A percentile compares a stretch with the other conserved stretches of the same genome.
phyloP scores from a whole-genome alignment of 2,888 invertebrate species.

The Altica lythri region DNA sequence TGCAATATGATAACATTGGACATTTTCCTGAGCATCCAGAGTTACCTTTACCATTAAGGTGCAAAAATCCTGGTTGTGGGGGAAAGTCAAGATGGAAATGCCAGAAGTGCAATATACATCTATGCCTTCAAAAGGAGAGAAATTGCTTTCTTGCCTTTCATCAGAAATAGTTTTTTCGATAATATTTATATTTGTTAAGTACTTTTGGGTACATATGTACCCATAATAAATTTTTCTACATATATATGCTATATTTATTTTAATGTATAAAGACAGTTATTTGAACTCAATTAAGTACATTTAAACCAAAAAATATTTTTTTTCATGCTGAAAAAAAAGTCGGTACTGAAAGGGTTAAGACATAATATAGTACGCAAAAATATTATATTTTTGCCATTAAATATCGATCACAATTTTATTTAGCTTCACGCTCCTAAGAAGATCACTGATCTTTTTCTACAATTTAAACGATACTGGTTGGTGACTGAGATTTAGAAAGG shows the following conservation, averaged over 20 bases:
- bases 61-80: conserved; percentile 11
- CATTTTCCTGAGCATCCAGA: conserved; percentile 11
- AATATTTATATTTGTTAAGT: background rate
- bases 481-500: no score
- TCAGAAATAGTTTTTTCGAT: background rate
- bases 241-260: conserved; percentile 9
- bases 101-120: conserved; percentile 10
- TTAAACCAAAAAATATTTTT: conserved; percentile 6
- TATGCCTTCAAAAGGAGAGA: conserved; percentile 10
- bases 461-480: no score
- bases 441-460: no score
- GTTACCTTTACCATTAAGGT: background rate
- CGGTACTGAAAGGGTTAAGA: no score
- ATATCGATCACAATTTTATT: no score
- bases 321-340: conserved; percentile 5
- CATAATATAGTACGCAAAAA: no score
- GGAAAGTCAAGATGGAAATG: conserved; percentile 12
- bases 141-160: conserved; percentile 9
- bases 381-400: no score
- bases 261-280: conserved; percentile 3
- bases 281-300: conserved; percentile 4
- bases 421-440: no score
- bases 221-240: background rate
- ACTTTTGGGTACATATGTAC: background rate
- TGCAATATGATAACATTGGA: background rate